phyloP scores from a whole-genome alignment of 1,140 invertebrate genomes.

The Pissodes strobi region DNA sequence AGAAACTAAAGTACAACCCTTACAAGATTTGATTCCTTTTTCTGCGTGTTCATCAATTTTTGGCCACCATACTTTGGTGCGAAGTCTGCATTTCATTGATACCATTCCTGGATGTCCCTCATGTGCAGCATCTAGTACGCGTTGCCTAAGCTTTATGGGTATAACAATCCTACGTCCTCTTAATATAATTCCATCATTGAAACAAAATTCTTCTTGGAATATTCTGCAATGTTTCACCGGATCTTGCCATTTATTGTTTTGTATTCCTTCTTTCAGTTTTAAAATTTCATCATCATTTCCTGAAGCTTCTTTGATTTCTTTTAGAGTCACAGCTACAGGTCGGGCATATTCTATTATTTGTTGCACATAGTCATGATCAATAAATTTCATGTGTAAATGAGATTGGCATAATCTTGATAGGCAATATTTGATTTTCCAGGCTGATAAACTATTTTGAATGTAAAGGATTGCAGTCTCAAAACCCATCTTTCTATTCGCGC shows the following conservation, averaged over 20 bases:
- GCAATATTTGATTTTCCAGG: neutral
- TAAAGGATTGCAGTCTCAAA: slow-evolving; percentile 48
- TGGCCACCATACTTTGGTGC: too few species aligned
- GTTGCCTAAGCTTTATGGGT: slow-evolving; percentile 53
- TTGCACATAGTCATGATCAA: too few species aligned
- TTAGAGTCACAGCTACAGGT: slow-evolving; percentile 11
- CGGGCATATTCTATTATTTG: neutral
- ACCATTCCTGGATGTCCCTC: slow-evolving; percentile 60
- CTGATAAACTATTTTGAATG: slow-evolving; percentile 41
- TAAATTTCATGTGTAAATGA: too few species aligned
- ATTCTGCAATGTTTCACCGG: neutral
- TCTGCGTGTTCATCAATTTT: slow-evolving; percentile 59
- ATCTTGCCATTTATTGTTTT: neutral
- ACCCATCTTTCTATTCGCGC: too few species aligned
- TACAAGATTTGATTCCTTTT: slow-evolving; percentile 49
- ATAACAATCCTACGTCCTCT: slow-evolving; percentile 25
- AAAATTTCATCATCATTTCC: slow-evolving; percentile 50
- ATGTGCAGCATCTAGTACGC: too few species aligned
- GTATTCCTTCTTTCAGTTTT: neutral
- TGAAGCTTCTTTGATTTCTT: slow-evolving; percentile 11
- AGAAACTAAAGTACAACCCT: slow-evolving; percentile 48
- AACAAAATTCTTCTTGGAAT: slow-evolving; percentile 18
- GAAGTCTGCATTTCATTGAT: slow-evolving; percentile 60
- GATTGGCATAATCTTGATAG: slow-evolving; percentile 44
- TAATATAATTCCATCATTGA: slow-evolving; percentile 16